These are phyloP conservation scores for Forficula auricularia DNA, from an alignment of 1,140 invertebrate species.

Conservation along the genomic window DNA sequence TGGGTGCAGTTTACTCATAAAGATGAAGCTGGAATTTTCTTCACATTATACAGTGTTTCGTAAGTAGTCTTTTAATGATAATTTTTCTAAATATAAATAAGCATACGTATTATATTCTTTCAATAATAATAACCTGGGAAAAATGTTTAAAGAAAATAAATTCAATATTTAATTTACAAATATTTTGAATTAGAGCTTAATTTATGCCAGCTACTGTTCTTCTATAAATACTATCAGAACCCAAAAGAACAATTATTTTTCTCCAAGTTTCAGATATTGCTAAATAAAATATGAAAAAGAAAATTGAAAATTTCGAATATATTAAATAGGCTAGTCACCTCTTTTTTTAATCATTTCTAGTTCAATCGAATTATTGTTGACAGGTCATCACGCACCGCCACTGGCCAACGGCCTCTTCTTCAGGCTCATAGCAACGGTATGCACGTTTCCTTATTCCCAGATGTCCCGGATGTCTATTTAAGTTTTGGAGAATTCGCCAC, in stretches of 20 bases:
- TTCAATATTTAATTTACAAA: too few relatives aligned
- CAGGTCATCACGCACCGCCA: constrained; percentile 22
- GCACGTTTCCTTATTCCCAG: constrained; percentile 71
- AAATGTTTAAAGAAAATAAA: neutral
- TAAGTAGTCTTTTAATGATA: constrained; percentile 26
- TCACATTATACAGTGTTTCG: constrained; percentile 76
- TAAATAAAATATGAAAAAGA: too few relatives aligned
- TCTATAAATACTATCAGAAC: too few relatives aligned
- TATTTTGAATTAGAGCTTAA: too few relatives aligned
- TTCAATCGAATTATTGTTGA: too few relatives aligned
- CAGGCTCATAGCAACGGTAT: constrained; percentile 82
- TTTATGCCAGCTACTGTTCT: too few relatives aligned
- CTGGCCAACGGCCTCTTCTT: constrained; percentile 57
- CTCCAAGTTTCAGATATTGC: too few relatives aligned
- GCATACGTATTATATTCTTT: neutral
- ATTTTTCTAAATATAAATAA: constrained; percentile 1
- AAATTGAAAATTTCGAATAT: too few relatives aligned
- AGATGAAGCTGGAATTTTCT: constrained; percentile 81
- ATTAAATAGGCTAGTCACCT: too few relatives aligned
- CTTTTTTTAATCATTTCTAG: too few relatives aligned
- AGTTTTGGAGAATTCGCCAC: constrained; percentile 81
- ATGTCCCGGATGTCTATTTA: constrained; percentile 74
- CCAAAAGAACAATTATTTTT: too few relatives aligned
- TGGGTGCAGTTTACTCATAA: constrained; percentile 89
- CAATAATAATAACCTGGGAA: neutral